These are phyloP conservation scores for Mesaphorura yosii DNA, from an alignment of 1,140 invertebrate species.

Conservation along the genomic window DNA sequence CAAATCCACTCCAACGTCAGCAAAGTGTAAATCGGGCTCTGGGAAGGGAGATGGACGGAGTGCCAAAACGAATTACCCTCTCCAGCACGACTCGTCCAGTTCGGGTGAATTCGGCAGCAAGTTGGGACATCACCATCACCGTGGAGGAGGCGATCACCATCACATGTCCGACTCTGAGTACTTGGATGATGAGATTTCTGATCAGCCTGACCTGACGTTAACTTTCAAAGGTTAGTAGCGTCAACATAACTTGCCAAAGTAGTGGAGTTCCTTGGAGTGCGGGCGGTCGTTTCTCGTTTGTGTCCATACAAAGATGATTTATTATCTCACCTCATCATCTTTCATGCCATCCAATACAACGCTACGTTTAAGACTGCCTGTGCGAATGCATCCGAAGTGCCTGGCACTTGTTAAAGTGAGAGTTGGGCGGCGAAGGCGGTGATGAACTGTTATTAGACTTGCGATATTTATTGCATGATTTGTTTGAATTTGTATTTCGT, in stretches of 20 bases:
- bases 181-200: constrained; percentile 78
- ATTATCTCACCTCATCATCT: no score
- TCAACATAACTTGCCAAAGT: not conserved
- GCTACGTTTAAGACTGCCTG: no score
- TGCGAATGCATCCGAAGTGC: no score
- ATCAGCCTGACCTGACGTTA: constrained; percentile 71
- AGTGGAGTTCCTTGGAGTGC: not conserved
- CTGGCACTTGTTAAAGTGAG: no score
- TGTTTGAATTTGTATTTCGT: no score
- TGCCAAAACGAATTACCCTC: constrained; percentile 5
- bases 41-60: not conserved
- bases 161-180: constrained; percentile 53
- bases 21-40: not conserved
- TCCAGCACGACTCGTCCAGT: constrained; percentile 7
- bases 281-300: no score
- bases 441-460: no score
- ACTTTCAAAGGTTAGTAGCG: constrained; percentile 28
- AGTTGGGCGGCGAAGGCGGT: no score
- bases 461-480: no score
- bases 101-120: constrained; percentile 10
- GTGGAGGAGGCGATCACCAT: constrained; percentile 2
- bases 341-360: no score
- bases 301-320: no score
- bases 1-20: constrained; percentile 33
- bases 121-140: not conserved